Conservation (phyloP, 2,113 vertebrate species). For the Toxotes chatareus region DNA sequence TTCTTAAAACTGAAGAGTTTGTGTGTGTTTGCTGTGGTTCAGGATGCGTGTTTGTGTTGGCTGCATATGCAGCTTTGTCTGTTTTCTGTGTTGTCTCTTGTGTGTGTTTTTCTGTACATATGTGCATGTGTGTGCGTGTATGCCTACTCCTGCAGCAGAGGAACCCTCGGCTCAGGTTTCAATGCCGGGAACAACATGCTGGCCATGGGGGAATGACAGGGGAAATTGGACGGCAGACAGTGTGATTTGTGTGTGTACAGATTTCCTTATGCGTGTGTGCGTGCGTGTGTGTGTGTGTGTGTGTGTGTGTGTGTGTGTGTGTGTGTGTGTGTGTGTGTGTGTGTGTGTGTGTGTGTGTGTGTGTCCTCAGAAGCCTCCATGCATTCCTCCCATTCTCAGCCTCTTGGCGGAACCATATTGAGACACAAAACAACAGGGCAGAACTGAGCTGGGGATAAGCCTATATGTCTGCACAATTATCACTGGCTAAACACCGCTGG, state of each 20-base stretch:
- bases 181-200: constrained; percentile 79
- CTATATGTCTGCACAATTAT: constrained; percentile 40
- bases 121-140: constrained; percentile 11
- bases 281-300: constrained; percentile 63
- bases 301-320: constrained; percentile 67
- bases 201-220: constrained; percentile 77
- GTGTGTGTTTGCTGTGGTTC: constrained; percentile 27
- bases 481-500: constrained; percentile 22
- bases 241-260: constrained; percentile 82
- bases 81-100: not conserved
- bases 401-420: constrained; percentile 60
- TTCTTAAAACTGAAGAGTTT: constrained; percentile 20
- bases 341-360: constrained; percentile 60
- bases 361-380: constrained; percentile 77
- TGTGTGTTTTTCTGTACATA: constrained; percentile 21
- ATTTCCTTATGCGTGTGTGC: constrained; percentile 68
- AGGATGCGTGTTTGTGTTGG: not conserved
- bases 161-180: constrained; percentile 79
- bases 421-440: constrained; percentile 62
- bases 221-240: constrained; percentile 79
- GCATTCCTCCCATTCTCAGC: constrained; percentile 80
- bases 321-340: constrained; percentile 66
- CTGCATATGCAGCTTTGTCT: constrained; percentile 7
- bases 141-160: constrained; percentile 51
- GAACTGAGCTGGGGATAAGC: constrained; percentile 45